phyloP scores from a whole-genome alignment of 2,888 invertebrate genomes.

The Drosophila borealis region DNA sequence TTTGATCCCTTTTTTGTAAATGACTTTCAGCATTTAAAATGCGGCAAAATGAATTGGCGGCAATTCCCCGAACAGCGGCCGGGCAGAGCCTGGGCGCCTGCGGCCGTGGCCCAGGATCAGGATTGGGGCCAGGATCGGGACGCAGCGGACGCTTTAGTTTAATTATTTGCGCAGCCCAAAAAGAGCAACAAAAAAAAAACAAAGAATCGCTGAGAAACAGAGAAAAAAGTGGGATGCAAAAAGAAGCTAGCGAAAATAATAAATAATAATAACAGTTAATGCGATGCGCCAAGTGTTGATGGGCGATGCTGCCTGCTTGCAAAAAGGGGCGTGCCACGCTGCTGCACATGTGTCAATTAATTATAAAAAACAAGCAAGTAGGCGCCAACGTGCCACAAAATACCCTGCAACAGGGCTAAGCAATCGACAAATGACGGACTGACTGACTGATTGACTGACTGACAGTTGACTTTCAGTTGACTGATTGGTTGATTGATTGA shows the following conservation, averaged over 20 bases:
- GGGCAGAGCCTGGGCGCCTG: slow-evolving; percentile 7
- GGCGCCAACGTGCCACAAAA: background rate
- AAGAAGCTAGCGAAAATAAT: slow-evolving; percentile 50
- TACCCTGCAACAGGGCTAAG: slow-evolving; percentile 18
- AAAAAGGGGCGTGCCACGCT: slow-evolving; percentile 29
- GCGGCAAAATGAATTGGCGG: slow-evolving; percentile 77
- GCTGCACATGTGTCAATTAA: slow-evolving; percentile 74
- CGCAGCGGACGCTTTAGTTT: slow-evolving; percentile 67
- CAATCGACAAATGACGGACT: too few relatives aligned
- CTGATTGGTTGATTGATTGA: too few relatives aligned
- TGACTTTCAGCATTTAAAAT: slow-evolving; percentile 79
- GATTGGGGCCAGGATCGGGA: background rate
- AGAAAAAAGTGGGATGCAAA: slow-evolving; percentile 5
- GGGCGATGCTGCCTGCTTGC: slow-evolving; percentile 19
- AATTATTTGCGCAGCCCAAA: slow-evolving; percentile 61
- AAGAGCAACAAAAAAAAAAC: background rate
- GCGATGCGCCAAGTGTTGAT: slow-evolving; percentile 64
- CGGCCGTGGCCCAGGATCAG: slow-evolving; percentile 2
- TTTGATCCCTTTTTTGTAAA: slow-evolving; percentile 75
- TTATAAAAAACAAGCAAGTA: slow-evolving; percentile 49
- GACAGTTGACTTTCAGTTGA: too few relatives aligned
- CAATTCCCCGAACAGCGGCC: slow-evolving; percentile 58
- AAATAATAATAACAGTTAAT: slow-evolving; percentile 66
- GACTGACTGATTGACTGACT: too few relatives aligned
- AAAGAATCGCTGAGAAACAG: slow-evolving; percentile 4